Conservation (phyloP, 2,888 invertebrate genomes). For the Chrysolina haemoptera region DNA sequence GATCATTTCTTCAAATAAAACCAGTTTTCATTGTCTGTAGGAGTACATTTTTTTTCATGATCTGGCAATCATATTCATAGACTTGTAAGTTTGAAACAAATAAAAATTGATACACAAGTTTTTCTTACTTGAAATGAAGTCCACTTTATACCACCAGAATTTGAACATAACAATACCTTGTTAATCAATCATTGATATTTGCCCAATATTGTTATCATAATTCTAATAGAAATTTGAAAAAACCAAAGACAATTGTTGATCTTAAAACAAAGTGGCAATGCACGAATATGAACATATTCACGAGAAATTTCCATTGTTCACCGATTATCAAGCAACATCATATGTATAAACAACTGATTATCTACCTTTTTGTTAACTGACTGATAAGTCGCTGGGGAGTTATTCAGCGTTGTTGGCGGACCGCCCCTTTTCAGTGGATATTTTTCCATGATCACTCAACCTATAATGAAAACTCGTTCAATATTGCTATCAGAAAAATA, state of each 20-base stretch:
- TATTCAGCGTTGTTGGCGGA: constrained; percentile 70
- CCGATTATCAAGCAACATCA: not conserved
- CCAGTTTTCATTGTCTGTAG: too few relatives aligned
- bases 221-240: not conserved
- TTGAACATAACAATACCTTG: too few relatives aligned
- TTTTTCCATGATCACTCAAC: constrained; percentile 76
- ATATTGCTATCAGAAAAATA: not conserved
- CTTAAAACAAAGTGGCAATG: not conserved
- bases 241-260: not conserved
- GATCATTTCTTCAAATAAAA: too few relatives aligned
- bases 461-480: constrained; percentile 51
- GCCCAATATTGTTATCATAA: not conserved
- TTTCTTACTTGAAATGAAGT: too few relatives aligned
- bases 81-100: too few relatives aligned
- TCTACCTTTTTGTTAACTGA: constrained; percentile 76
- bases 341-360: constrained; percentile 21
- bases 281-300: not conserved
- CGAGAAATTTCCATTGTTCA: not conserved
- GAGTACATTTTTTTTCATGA: too few relatives aligned
- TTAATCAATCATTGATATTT: not conserved
- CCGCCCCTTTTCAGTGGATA: constrained; percentile 77
- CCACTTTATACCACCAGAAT: too few relatives aligned
- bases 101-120: too few relatives aligned
- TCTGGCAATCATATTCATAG: too few relatives aligned
- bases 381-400: constrained; percentile 73